These are phyloP conservation scores for Ophion obscuratus DNA, from an alignment of 2,888 invertebrate genomes.

Conservation along the genomic window DNA sequence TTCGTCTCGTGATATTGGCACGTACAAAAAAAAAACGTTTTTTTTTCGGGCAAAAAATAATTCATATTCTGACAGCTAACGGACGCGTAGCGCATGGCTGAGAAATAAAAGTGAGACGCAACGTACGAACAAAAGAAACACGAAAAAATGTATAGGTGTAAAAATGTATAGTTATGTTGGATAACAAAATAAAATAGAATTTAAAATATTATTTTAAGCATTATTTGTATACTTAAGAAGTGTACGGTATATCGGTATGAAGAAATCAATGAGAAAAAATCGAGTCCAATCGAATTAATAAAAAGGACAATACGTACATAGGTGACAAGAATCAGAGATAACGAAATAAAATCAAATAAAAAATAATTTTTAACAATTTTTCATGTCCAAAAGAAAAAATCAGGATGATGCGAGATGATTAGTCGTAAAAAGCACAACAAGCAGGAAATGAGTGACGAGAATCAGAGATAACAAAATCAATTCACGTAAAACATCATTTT, in stretches of 20 bases:
- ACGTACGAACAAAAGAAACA: neutral
- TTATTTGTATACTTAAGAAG: too few species aligned
- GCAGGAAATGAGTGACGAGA: neutral
- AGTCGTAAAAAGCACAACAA: neutral
- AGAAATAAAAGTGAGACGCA: neutral
- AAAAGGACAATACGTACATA: neutral
- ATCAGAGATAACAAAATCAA: too few species aligned
- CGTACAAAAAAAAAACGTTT: constrained; percentile 17
- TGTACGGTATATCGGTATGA: too few species aligned
- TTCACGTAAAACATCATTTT: neutral
- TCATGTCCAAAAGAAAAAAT: neutral
- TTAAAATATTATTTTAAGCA: too few species aligned
- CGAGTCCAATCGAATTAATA: neutral
- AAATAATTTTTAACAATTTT: neutral
- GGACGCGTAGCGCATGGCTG: neutral
- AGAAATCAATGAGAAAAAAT: too few species aligned
- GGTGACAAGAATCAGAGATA: neutral
- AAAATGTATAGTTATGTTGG: too few species aligned
- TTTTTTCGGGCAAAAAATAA: neutral
- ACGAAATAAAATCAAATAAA: neutral
- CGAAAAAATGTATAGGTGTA: neutral
- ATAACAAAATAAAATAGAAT: too few species aligned
- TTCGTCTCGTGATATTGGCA: constrained; percentile 67
- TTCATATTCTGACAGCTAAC: neutral
- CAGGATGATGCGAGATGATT: neutral